Percentiles rank a stretch among this genome's conserved stretches.
These are phyloP conservation scores for Pissodes strobi DNA, from an alignment of 1,140 invertebrate species.

Conservation along the genomic window DNA sequence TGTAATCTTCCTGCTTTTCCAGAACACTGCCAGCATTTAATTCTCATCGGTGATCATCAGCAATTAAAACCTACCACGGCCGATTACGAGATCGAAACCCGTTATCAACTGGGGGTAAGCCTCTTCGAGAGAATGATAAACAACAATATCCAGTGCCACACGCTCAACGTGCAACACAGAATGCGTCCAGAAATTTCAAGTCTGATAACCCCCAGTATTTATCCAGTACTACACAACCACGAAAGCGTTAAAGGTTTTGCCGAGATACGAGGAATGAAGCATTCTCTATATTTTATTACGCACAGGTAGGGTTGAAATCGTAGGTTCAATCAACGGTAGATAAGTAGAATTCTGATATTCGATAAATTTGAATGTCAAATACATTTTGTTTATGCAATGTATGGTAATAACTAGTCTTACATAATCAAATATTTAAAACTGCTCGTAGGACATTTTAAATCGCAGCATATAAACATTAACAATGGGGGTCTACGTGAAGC, in stretches of 20 bases:
- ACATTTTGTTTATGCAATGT: too few species aligned
- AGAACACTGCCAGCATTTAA: conserved; percentile 63
- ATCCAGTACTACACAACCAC: conserved; percentile 63
- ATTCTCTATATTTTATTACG: conserved; percentile 66
- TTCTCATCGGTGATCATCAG: conserved; percentile 72
- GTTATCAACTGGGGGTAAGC: conserved; percentile 65
- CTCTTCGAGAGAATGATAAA: conserved; percentile 73
- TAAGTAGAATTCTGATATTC: too few species aligned
- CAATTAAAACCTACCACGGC: conserved; percentile 71
- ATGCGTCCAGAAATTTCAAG: conserved; percentile 69
- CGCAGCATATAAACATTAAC: too few species aligned
- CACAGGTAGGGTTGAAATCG: conserved; percentile 57
- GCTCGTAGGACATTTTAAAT: too few species aligned
- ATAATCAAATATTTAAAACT: too few species aligned
- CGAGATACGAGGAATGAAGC: conserved; percentile 57
- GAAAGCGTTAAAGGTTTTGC: conserved; percentile 59
- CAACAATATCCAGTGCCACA: conserved; percentile 60
- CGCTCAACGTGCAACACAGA: conserved; percentile 65
- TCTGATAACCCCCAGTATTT: conserved; percentile 66
- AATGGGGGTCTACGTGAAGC: too few species aligned
- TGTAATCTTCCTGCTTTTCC: conserved; percentile 71
- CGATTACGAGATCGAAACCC: conserved; percentile 61
- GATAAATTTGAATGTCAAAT: too few species aligned
- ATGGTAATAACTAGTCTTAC: too few species aligned
- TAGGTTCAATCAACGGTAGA: too few species aligned